Conservation (phyloP, 2,888 invertebrate species). For the Scelioninae gen. 2 region DNA sequence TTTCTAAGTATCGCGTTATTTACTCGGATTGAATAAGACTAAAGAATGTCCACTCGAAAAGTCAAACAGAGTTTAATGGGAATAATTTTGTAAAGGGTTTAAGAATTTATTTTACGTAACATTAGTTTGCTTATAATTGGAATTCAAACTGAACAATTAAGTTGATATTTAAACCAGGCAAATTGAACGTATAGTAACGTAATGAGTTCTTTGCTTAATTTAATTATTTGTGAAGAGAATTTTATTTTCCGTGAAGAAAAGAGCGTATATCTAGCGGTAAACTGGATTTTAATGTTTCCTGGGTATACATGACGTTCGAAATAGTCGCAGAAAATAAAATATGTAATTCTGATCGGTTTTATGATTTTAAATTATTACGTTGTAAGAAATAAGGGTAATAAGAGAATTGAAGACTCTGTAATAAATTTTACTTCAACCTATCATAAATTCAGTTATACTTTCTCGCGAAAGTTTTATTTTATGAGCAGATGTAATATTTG, state of each 20-base stretch:
- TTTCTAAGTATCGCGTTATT: no score
- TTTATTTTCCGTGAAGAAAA: no score
- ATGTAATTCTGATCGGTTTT: constrained; percentile 17
- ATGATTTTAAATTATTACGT: constrained; percentile 33
- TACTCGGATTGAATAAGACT: no score
- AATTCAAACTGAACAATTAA: no score
- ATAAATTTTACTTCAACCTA: constrained; percentile 26
- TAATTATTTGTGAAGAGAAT: not conserved
- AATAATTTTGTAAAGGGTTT: not conserved
- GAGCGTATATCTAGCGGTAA: not conserved
- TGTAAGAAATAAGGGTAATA: constrained; percentile 14
- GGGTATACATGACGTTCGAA: not conserved
- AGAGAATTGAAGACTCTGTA: constrained; percentile 18
- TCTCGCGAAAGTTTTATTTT: constrained; percentile 19
- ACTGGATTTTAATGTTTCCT: constrained; percentile 10
- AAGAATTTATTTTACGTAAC: not conserved
- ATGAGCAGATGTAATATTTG: constrained; percentile 16
- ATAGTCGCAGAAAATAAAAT: constrained; percentile 13
- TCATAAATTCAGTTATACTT: constrained; percentile 15
- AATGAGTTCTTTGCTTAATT: no score
- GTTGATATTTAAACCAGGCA: no score
- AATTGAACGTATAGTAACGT: no score
- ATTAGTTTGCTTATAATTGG: not conserved
- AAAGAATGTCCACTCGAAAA: constrained; percentile 9
- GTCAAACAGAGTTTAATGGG: not conserved